phyloP scores from a whole-genome alignment of 2,797 vertebrate species.

The Arnoldichthys spilopterus region DNA sequence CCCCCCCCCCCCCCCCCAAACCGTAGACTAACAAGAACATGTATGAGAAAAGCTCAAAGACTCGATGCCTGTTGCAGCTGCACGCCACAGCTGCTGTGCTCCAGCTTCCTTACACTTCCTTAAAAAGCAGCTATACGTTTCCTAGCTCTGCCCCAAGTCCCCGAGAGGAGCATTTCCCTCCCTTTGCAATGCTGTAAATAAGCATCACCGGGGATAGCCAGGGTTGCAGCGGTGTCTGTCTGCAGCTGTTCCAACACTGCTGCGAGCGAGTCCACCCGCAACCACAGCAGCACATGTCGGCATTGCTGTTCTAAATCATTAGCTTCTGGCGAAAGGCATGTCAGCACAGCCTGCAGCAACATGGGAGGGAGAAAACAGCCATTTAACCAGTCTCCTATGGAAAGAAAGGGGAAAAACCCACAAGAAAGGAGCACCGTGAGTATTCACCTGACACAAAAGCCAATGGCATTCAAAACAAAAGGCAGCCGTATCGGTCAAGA shows the following conservation, averaged over 20 bases:
- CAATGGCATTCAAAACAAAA: slow-evolving; percentile 18
- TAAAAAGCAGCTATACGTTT: slow-evolving; percentile 6
- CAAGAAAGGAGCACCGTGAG: background rate
- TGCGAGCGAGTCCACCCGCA: background rate
- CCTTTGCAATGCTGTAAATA: slow-evolving; percentile 15
- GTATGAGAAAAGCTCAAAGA: slow-evolving; percentile 16
- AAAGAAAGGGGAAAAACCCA: background rate
- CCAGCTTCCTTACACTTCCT: background rate
- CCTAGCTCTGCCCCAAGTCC: background rate
- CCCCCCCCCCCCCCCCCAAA: no score
- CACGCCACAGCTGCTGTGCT: slow-evolving; percentile 45
- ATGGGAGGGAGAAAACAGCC: background rate
- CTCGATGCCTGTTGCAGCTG: slow-evolving; percentile 54
- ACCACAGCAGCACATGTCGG: slow-evolving; percentile 3
- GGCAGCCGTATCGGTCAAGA: background rate
- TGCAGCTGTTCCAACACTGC: slow-evolving; percentile 15
- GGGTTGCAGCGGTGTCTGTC: slow-evolving; percentile 5
- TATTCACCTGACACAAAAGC: slow-evolving; percentile 31
- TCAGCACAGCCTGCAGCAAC: background rate
- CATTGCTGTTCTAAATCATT: slow-evolving; percentile 29
- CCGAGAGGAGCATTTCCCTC: slow-evolving; percentile 18
- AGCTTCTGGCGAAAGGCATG: background rate
- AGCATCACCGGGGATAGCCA: slow-evolving; percentile 1
- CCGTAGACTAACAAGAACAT: background rate
- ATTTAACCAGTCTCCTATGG: background rate